Conservation (phyloP, 2,797 vertebrate species). For the Myotis daubentonii region DNA sequence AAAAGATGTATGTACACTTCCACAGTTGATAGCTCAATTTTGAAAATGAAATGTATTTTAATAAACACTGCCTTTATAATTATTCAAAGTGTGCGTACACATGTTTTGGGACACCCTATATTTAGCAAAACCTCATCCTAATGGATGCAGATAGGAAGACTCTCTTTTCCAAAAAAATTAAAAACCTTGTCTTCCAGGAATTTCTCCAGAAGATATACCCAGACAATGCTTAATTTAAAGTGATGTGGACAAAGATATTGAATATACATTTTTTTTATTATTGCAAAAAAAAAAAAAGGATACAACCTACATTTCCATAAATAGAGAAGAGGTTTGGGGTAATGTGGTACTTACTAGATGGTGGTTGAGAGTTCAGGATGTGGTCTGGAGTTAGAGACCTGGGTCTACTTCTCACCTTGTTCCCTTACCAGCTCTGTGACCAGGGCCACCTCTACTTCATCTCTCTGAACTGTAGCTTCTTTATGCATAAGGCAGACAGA, state of each 20-base stretch:
- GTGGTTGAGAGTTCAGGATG: neutral
- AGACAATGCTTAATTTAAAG: neutral
- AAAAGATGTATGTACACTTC: too few species aligned
- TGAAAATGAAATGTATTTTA: too few species aligned
- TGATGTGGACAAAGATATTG: neutral
- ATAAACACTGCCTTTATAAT: too few species aligned
- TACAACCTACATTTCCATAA: neutral
- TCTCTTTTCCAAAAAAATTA: constrained; percentile 4
- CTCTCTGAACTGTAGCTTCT: neutral
- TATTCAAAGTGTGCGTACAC: too few species aligned
- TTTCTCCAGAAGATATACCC: neutral
- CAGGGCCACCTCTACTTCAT: neutral
- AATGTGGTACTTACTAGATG: neutral
- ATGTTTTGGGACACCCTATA: neutral
- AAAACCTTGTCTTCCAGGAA: neutral
- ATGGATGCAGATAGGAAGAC: neutral
- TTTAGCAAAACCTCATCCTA: neutral
- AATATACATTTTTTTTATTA: neutral
- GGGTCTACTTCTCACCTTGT: neutral
- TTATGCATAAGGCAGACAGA: neutral
- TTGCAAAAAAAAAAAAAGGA: neutral
- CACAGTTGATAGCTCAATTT: too few species aligned
- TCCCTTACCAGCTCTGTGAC: neutral
- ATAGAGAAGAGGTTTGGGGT: neutral
- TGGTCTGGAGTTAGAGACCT: neutral